These are phyloP conservation scores for Cygnus atratus DNA, from an alignment of 2,113 vertebrate genomes.

Conservation along the genomic window DNA sequence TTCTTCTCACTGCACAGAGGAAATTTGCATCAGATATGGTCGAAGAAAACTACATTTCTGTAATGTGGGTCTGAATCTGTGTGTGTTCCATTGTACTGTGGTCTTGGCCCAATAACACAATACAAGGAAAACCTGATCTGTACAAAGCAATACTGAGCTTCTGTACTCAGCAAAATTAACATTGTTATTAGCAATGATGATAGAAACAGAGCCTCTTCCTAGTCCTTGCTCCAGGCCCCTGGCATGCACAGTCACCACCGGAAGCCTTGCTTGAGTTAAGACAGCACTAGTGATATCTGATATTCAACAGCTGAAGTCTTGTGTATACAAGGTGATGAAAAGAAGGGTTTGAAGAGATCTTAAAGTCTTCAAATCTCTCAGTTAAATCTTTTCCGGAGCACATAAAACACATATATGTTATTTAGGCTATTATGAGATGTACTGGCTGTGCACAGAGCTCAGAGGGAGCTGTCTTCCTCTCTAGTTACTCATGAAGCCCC, in stretches of 20 bases:
- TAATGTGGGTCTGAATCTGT: background rate
- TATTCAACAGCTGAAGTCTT: background rate
- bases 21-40: background rate
- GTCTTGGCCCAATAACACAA: background rate
- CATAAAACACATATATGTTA: background rate
- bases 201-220: background rate
- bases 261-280: background rate
- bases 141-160: background rate
- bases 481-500: background rate
- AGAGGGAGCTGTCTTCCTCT: background rate
- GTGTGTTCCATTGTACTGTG: background rate
- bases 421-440: background rate
- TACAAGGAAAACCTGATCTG: background rate
- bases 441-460: background rate
- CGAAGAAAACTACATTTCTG: background rate
- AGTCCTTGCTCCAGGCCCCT: rapidly evolving
- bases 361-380: background rate
- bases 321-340: background rate
- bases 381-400: background rate
- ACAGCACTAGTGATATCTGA: background rate
- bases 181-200: background rate
- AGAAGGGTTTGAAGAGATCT: background rate
- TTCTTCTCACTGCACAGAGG: background rate
- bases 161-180: background rate
- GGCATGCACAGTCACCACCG: background rate